Evolutionary conservation across 2,113 vertebrate genomes (phyloP).

Genomic region (Dipodomys stephensi): DNA sequence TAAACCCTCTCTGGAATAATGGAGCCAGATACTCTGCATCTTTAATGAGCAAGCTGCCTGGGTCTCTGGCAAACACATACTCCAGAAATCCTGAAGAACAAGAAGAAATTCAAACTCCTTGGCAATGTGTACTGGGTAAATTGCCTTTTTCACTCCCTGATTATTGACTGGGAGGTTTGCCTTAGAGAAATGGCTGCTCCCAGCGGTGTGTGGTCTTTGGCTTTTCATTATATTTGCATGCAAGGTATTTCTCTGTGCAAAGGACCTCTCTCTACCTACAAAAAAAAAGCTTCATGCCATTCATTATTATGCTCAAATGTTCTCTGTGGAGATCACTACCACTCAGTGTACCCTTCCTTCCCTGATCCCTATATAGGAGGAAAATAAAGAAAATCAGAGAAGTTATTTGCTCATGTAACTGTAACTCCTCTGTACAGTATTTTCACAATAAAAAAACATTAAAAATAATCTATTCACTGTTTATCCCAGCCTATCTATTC

Average conservation of each 20-base stretch:
- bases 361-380: no score
- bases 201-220: neutral
- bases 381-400: neutral
- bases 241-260: neutral
- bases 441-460: no score
- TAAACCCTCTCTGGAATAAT: neutral
- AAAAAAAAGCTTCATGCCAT: neutral
- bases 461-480: neutral
- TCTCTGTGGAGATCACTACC: neutral
- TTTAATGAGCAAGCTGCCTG: neutral
- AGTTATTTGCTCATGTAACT: neutral
- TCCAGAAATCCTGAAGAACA: neutral
- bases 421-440: no score
- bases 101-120: slow-evolving; percentile 23
- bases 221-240: neutral
- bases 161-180: neutral
- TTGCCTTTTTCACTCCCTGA: neutral
- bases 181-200: neutral
- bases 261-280: neutral
- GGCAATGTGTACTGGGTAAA: neutral
- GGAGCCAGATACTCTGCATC: neutral
- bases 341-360: neutral
- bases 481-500: neutral
- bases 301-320: neutral
- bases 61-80: neutral